Evolutionary conservation across 1,140 invertebrate genomes (phyloP).

Genomic region (Caenorhabditis remanei): DNA sequence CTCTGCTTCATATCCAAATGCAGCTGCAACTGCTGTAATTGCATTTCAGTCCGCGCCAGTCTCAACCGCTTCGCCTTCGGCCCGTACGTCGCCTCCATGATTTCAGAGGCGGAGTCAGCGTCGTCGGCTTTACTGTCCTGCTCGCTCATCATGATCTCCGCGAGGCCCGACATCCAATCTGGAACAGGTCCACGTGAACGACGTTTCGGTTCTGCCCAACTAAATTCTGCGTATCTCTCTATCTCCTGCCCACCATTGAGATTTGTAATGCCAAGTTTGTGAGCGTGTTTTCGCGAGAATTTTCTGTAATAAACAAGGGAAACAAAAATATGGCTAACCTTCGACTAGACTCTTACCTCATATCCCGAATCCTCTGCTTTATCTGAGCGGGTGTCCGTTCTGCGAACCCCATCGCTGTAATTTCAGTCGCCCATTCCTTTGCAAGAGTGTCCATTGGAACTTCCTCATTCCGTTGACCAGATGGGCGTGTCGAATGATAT

Average conservation of each 20-base stretch:
- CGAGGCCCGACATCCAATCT: constrained; percentile 26
- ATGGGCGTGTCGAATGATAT: constrained; percentile 25
- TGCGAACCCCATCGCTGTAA: constrained; percentile 37
- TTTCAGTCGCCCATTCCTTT: constrained; percentile 32
- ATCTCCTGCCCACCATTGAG: neutral
- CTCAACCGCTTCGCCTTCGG: constrained; percentile 24
- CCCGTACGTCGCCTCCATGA: constrained; percentile 32
- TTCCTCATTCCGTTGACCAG: constrained; percentile 21
- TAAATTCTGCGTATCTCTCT: constrained; percentile 41
- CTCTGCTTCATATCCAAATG: constrained; percentile 38
- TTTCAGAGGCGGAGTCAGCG: constrained; percentile 16
- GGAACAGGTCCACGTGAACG: constrained; percentile 21
- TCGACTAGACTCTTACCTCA: neutral
- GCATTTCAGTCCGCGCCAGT: constrained; percentile 34
- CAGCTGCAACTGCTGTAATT: constrained; percentile 26
- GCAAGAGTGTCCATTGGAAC: constrained; percentile 36
- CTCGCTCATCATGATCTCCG: constrained; percentile 50
- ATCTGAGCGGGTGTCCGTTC: constrained; percentile 33
- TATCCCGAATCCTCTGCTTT: constrained; percentile 36
- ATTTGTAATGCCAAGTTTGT: constrained; percentile 39
- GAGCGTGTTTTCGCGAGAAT: constrained; percentile 31
- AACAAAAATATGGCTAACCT: no score
- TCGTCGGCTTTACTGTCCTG: constrained; percentile 7
- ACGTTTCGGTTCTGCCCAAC: constrained; percentile 44
- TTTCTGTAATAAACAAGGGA: neutral